Conservation (phyloP, 1,140 invertebrate species). For the Dinoponera quadriceps region DNA sequence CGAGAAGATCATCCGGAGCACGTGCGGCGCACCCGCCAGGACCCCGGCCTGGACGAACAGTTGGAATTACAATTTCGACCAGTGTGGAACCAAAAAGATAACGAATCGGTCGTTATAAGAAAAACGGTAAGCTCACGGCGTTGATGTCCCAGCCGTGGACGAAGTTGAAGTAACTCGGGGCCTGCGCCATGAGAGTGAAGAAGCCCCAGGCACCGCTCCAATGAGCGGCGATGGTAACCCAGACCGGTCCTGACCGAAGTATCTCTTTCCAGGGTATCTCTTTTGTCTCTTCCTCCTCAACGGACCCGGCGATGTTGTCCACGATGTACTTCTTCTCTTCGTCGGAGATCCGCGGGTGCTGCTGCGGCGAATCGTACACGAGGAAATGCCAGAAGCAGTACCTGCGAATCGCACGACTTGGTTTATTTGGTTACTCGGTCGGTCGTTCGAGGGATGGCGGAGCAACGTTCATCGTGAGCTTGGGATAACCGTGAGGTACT, state of each 20-base stretch:
- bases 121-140: slow-evolving; percentile 85
- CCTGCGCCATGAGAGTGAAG: slow-evolving; percentile 93
- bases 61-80: neutral
- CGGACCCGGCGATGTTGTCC: slow-evolving; percentile 86
- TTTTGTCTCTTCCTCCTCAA: slow-evolving; percentile 83
- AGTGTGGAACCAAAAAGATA: neutral
- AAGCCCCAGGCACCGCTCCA: slow-evolving; percentile 94
- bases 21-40: slow-evolving; percentile 88
- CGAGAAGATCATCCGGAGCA: slow-evolving; percentile 88
- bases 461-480: neutral
- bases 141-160: slow-evolving; percentile 93
- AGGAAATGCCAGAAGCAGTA: slow-evolving; percentile 87
- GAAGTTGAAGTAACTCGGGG: slow-evolving; percentile 94
- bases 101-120: neutral
- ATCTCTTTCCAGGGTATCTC: slow-evolving; percentile 91
- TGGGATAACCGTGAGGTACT: slow-evolving; percentile 16
- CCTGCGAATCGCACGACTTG: slow-evolving; percentile 67
- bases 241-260: slow-evolving; percentile 90
- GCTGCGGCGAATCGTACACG: slow-evolving; percentile 89
- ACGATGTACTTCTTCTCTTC: slow-evolving; percentile 89
- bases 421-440: neutral
- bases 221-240: slow-evolving; percentile 92
- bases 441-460: neutral
- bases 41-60: slow-evolving; percentile 87
- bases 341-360: slow-evolving; percentile 91